Evolutionary conservation across 2,888 invertebrate species (phyloP).

Genomic region (Macaria liturata): DNA sequence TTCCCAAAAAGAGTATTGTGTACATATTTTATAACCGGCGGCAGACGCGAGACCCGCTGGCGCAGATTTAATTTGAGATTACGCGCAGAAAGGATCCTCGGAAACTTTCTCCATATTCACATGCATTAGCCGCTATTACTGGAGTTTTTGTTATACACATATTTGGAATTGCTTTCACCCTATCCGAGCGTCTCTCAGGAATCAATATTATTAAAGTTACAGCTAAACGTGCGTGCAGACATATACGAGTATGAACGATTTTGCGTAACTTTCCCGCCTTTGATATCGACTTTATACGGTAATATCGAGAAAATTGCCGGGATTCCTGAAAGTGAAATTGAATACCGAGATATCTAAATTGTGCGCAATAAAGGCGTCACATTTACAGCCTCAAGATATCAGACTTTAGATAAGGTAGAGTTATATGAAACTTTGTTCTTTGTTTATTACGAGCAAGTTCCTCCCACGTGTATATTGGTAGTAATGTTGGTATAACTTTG

Average conservation of each 20-base stretch:
- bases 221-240: conserved; percentile 31
- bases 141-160: conserved; percentile 60
- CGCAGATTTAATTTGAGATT: conserved; percentile 79
- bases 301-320: conserved; percentile 29
- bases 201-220: conserved; percentile 47
- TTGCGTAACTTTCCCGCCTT: conserved; percentile 30
- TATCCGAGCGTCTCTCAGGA: conserved; percentile 41
- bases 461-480: neutral
- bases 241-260: conserved; percentile 23
- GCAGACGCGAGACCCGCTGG: conserved; percentile 53
- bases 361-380: conserved; percentile 12
- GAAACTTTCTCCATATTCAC: conserved; percentile 72
- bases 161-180: conserved; percentile 53
- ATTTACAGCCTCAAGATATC: conserved; percentile 14
- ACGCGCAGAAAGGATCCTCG: conserved; percentile 59
- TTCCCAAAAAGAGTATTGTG: conserved; percentile 52
- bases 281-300: conserved; percentile 32
- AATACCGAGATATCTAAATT: conserved; percentile 23
- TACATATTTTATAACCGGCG: conserved; percentile 56
- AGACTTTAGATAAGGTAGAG: conserved; percentile 3
- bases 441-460: neutral
- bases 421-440: neutral
- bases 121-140: conserved; percentile 68
- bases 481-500: no score
- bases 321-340: conserved; percentile 30